Evolutionary conservation across 2,113 vertebrate species (phyloP).

Genomic region (Diadophis punctatus): DNA sequence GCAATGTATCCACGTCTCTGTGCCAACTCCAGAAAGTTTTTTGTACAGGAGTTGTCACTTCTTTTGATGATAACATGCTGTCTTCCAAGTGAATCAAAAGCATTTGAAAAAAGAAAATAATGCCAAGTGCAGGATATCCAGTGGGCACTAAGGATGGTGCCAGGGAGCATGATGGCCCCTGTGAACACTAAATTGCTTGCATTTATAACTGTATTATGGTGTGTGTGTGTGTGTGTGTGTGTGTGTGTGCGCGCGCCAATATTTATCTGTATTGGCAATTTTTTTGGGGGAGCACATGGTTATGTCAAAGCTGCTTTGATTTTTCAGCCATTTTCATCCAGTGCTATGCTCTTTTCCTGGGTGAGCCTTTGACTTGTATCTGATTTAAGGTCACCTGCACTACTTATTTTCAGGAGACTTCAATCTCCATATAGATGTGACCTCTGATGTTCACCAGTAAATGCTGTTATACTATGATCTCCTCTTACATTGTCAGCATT

Average conservation of each 20-base stretch:
- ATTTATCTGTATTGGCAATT: not conserved
- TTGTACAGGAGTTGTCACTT: not conserved
- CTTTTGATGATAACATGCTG: not conserved
- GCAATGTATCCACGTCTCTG: not conserved
- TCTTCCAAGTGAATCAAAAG: not conserved
- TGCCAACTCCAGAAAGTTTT: not conserved
- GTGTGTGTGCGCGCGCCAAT: not conserved
- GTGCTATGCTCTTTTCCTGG: slow-evolving; percentile 27
- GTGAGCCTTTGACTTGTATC: slow-evolving; percentile 37
- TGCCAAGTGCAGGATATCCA: not conserved
- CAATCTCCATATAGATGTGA: slow-evolving; percentile 62
- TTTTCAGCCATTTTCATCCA: slow-evolving; percentile 47
- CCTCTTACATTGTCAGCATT: slow-evolving; percentile 50
- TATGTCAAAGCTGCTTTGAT: slow-evolving; percentile 57
- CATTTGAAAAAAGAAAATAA: not conserved
- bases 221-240: not conserved
- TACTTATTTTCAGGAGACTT: slow-evolving; percentile 58
- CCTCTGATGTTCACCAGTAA: slow-evolving; percentile 43
- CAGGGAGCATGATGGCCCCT: not conserved
- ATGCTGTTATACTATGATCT: slow-evolving; percentile 48
- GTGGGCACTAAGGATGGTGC: not conserved
- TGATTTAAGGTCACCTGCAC: slow-evolving; percentile 61
- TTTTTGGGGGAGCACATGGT: slow-evolving; percentile 21
- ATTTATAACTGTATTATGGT: not conserved
- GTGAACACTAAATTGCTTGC: not conserved